A percentile compares a stretch with the other conserved stretches of the same genome.
Conservation (phyloP, 2,113 vertebrate species). For the Edolisoma coerulescens region DNA sequence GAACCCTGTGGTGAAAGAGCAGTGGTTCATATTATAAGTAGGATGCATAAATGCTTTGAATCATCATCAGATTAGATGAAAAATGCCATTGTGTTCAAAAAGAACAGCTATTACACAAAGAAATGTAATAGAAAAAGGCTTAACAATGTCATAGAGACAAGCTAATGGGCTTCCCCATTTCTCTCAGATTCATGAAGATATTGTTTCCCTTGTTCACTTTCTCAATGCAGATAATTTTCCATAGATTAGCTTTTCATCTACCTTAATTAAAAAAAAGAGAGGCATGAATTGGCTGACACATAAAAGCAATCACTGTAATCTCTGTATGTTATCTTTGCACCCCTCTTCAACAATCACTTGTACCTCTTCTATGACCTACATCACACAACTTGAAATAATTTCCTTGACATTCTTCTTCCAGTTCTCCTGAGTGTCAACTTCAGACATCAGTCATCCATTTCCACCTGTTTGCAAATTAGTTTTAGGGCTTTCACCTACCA, state of each 20-base stretch:
- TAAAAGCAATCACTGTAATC: background rate
- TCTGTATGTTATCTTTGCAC: background rate
- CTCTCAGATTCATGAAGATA: background rate
- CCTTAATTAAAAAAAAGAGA: background rate
- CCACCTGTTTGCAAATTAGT: background rate
- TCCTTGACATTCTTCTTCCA: background rate
- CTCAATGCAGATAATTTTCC: background rate
- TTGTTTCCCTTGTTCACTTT: background rate
- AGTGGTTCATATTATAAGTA: slow-evolving; percentile 2
- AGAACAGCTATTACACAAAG: background rate
- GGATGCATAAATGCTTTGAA: slow-evolving; percentile 35
- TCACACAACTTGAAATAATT: fast-evolving
- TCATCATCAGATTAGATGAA: slow-evolving; percentile 46
- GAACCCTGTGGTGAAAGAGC: slow-evolving; percentile 17
- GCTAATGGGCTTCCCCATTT: slow-evolving; percentile 2
- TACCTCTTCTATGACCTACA: background rate
- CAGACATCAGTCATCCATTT: background rate
- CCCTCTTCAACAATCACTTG: background rate
- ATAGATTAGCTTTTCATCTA: background rate
- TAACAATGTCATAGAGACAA: background rate
- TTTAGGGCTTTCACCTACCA: background rate
- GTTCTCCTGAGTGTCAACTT: background rate
- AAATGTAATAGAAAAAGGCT: background rate
- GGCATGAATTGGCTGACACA: background rate
- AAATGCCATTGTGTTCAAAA: slow-evolving; percentile 40